Conservation (phyloP, 2,888 invertebrate genomes). For the Zelleria hepariella region DNA sequence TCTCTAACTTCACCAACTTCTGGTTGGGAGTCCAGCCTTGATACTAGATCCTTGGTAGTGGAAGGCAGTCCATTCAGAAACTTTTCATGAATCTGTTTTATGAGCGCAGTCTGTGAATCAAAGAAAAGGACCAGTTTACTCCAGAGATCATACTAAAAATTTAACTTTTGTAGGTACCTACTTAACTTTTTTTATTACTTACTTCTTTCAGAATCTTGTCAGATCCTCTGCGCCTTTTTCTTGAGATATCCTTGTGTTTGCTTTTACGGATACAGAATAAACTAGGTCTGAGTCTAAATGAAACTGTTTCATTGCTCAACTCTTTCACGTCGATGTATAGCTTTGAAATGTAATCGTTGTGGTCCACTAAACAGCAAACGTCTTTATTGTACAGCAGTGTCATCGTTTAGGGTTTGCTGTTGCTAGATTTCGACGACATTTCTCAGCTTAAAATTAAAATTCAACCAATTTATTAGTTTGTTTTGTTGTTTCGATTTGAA, state of each 20-base stretch:
- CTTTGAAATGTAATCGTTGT: slow-evolving; percentile 29
- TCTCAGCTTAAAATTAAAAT: no score
- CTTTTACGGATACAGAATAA: slow-evolving; percentile 38
- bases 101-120: slow-evolving; percentile 32
- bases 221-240: slow-evolving; percentile 30
- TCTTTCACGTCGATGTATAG: slow-evolving; percentile 33
- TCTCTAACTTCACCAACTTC: slow-evolving; percentile 36
- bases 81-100: slow-evolving; percentile 31
- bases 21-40: slow-evolving; percentile 27
- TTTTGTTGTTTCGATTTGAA: no score
- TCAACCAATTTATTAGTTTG: no score
- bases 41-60: slow-evolving; percentile 19
- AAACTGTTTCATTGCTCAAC: slow-evolving; percentile 14
- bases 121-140: no score
- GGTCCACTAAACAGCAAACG: slow-evolving; percentile 30
- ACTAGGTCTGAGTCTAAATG: slow-evolving; percentile 26
- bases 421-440: no score
- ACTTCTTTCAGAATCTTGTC: slow-evolving; percentile 34
- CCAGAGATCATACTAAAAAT: no score
- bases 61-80: slow-evolving; percentile 25
- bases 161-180: no score
- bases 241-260: slow-evolving; percentile 17
- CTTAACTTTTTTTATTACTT: no score
- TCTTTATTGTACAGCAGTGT: slow-evolving; percentile 18
- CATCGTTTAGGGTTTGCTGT: slow-evolving; percentile 12